phyloP scores from a whole-genome alignment of 2,113 vertebrate genomes.

The Asarcornis scutulata region DNA sequence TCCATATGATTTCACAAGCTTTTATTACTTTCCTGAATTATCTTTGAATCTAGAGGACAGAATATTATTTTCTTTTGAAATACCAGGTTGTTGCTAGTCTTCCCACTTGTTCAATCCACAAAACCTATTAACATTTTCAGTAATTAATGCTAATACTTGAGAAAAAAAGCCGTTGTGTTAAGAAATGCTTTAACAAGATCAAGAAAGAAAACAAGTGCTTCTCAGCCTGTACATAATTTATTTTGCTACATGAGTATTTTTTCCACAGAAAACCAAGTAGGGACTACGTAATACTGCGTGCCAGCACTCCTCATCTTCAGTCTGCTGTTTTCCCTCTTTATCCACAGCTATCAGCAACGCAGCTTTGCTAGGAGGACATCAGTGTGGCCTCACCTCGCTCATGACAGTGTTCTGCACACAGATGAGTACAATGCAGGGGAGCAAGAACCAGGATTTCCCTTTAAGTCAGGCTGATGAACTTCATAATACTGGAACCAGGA shows the following conservation, averaged over 20 bases:
- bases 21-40: conserved; percentile 50
- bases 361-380: not conserved
- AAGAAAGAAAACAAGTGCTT: conserved; percentile 60
- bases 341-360: not conserved
- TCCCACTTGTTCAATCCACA: conserved; percentile 53
- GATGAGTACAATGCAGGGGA: not conserved
- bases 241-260: not conserved
- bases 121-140: conserved; percentile 62
- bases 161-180: conserved; percentile 62
- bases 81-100: conserved; percentile 31
- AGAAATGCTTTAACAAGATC: conserved; percentile 69
- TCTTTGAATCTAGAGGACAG: conserved; percentile 51
- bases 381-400: not conserved
- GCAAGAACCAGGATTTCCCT: not conserved
- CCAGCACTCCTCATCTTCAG: not conserved
- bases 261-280: not conserved
- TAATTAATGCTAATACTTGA: conserved; percentile 73
- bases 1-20: conserved; percentile 43
- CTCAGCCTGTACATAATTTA: conserved; percentile 45
- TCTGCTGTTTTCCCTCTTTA: not conserved
- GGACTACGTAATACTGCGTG: not conserved
- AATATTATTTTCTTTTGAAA: conserved; percentile 62
- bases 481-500: not conserved
- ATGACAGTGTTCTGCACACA: not conserved
- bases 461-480: not conserved